phyloP scores from a whole-genome alignment of 2,888 invertebrate species.

The Tipula lateralis region DNA sequence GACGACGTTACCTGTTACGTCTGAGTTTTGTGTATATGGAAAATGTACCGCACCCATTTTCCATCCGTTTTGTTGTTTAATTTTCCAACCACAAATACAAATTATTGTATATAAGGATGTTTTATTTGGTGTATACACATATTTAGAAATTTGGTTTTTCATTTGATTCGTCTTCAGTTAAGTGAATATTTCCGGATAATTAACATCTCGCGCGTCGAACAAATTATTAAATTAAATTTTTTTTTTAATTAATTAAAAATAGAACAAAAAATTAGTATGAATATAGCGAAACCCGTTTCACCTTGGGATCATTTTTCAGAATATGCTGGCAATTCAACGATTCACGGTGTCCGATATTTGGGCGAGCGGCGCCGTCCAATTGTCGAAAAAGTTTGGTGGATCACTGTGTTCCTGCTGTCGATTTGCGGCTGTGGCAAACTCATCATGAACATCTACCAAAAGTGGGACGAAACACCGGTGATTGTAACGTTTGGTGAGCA shows the following conservation, averaged over 20 bases:
- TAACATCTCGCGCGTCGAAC: background rate
- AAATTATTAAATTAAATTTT: background rate
- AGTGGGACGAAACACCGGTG: constrained; percentile 67
- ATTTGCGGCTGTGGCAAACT: constrained; percentile 57
- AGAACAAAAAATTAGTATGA: background rate
- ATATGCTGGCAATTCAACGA: constrained; percentile 58
- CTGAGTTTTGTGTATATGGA: background rate
- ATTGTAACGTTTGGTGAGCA: constrained; percentile 63
- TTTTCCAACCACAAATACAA: background rate
- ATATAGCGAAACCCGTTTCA: background rate
- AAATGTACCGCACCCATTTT: background rate
- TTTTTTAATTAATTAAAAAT: background rate
- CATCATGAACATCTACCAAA: constrained; percentile 61
- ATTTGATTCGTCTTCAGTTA: background rate
- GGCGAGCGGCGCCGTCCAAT: constrained; percentile 56
- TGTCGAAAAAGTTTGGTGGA: constrained; percentile 62
- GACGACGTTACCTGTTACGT: background rate
- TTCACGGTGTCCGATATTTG: constrained; percentile 60
- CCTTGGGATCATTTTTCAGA: constrained; percentile 48
- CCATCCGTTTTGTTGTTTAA: background rate
- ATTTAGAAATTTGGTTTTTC: background rate
- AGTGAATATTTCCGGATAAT: background rate
- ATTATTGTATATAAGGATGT: background rate
- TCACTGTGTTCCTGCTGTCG: constrained; percentile 56
- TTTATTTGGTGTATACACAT: background rate